These are phyloP conservation scores for Agrochola lychnidis DNA, from an alignment of 2,888 invertebrate species.

Conservation along the genomic window DNA sequence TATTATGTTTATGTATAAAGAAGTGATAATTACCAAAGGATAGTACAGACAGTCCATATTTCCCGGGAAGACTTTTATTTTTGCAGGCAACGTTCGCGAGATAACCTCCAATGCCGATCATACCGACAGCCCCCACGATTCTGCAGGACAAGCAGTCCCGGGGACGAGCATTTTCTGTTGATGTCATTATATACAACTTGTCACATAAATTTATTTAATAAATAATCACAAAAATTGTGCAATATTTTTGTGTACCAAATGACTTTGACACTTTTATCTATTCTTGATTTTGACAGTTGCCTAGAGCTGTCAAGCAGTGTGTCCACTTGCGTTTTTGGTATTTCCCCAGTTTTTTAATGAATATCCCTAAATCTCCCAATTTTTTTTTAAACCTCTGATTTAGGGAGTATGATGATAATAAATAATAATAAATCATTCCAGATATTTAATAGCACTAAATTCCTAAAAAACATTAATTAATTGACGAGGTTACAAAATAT, in stretches of 20 bases:
- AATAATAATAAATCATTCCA: too few relatives aligned
- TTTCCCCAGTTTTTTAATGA: too few relatives aligned
- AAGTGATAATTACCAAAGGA: constrained; percentile 83
- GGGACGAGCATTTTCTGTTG: constrained; percentile 80
- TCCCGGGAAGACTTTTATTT: constrained; percentile 87
- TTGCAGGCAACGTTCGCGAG: constrained; percentile 89
- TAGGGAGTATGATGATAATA: too few relatives aligned
- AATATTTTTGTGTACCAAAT: constrained; percentile 6
- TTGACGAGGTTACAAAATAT: too few relatives aligned
- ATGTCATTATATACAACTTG: constrained; percentile 67
- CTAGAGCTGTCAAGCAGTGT: too few relatives aligned
- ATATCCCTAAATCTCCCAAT: too few relatives aligned
- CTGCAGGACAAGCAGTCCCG: constrained; percentile 91
- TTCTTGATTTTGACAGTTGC: constrained; percentile 3
- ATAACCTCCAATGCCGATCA: constrained; percentile 92
- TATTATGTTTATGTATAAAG: background rate
- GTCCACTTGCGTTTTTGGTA: too few relatives aligned
- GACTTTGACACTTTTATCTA: constrained; percentile 4
- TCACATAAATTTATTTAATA: constrained; percentile 4
- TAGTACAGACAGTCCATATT: constrained; percentile 83
- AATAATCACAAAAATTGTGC: background rate
- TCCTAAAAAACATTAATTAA: too few relatives aligned
- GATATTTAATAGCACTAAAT: too few relatives aligned
- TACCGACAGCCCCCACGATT: constrained; percentile 90
- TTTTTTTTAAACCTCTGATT: too few relatives aligned